Base-by-base conservation (phyloP, 2,888 invertebrate species). In the Dasysyrphus tricinctus region DNA sequence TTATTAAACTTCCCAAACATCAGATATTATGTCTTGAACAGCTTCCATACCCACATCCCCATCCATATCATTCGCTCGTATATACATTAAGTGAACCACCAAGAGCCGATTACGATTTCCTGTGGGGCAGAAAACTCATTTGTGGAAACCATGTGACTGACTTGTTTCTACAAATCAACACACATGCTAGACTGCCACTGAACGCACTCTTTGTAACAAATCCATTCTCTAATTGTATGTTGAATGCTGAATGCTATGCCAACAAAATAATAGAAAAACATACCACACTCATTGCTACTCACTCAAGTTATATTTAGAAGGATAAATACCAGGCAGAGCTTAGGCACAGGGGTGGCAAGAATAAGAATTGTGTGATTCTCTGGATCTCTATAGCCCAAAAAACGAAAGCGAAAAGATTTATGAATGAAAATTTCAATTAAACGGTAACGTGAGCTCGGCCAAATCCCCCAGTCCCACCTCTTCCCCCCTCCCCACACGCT, bases 401-500 rank as follows among this genome's bases (percentile, higher is more conserved):
- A 61, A 16, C 5, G 16, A 14, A 14, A 42, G 11, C 0, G 12
- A 24, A 24, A 24, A 47, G 61, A 85, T 69, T 80, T 80, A 80
- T 77, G 80, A 85, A 80, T 76, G 76, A 76, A 72, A 65, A 70
- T 77, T 80, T 80, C 85, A 69, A 77, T 85, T 73, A 77, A 80
- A 85, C 42, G 77, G 51, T 51, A 77, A 59, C 76, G 73, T 74
- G 74, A 77, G 67, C 16, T 70, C 54, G 59, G 3, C 42, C 16
- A 29, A 57, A 24, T 44, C 34, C 32, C 54, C 3, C 34, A 16
- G 34, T 12, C 0, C 32, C 16, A 24, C 24, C n/a, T n/a, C n/a
- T n/a, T n/a, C n/a, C n/a, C n/a, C n/a, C n/a, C n/a, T n/a, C n/a
- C n/a, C n/a, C 9, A 5, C 14, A 11, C 39, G 16, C 11, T 51